These are phyloP conservation scores for Crotalus viridis DNA, from an alignment of 2,113 vertebrate species.

Conservation along the genomic window DNA sequence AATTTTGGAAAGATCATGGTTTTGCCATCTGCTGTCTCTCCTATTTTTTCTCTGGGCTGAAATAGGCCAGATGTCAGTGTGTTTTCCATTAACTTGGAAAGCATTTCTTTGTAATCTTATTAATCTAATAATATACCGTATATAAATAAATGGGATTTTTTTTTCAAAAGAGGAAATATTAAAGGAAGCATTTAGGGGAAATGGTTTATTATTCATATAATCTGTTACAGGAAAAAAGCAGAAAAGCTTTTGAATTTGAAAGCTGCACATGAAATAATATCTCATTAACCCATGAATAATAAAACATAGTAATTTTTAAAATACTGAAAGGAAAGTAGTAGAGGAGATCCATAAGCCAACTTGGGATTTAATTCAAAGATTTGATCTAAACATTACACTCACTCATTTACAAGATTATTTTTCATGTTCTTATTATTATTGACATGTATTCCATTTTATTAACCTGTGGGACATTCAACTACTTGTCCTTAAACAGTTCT, in stretches of 20 bases:
- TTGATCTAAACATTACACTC: not conserved
- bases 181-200: not conserved
- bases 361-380: not conserved
- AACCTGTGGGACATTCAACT: not conserved
- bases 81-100: constrained; percentile 9
- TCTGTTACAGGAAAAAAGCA: not conserved
- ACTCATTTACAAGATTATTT: not conserved
- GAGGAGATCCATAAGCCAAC: not conserved
- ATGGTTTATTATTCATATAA: constrained; percentile 16
- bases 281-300: not conserved
- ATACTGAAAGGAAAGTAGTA: not conserved
- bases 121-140: not conserved
- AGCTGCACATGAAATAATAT: not conserved
- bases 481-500: too few species aligned
- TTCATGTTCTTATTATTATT: not conserved
- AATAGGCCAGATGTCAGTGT: not conserved
- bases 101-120: not conserved
- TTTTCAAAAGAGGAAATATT: constrained; percentile 7
- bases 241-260: not conserved
- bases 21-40: not conserved
- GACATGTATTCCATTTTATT: not conserved
- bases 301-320: not conserved
- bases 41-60: not conserved
- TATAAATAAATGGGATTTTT: not conserved
- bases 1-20: not conserved